Base-by-base conservation (phyloP, 2,888 invertebrate genomes). In the Leptopilina drosophilae region DNA sequence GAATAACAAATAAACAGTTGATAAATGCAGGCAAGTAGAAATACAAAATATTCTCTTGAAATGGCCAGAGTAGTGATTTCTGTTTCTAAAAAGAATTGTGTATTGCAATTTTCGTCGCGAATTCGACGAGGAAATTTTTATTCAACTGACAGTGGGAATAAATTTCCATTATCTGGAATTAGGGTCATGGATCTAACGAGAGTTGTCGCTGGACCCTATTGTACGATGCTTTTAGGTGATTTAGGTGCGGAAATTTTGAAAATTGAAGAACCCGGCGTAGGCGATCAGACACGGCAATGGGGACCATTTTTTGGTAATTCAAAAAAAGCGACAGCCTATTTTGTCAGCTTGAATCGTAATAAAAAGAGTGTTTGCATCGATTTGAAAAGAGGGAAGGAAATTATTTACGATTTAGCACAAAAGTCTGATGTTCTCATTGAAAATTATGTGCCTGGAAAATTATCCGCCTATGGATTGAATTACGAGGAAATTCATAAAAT, bases 181-280 rank as follows among this genome's bases (percentile, higher is more conserved):
- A 94, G 95, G 87, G 94, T 97, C 14, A 91, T 98, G 81, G 97
- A 98, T 92, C 91, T 97, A 82, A 96, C 96, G 7, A 93, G 98
- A 86, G 96, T 99, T 64, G 94, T 98, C 4, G 98, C 99, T 26
- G 99, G 99, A 0, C 99, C 99, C 0, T 97, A 96, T 89, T 98
- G 98, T 90, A 96, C 98, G 0, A 98, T 98, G 98, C 94, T 97
- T 78, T 93, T 99, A 33, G 96, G 97, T 1, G 98, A 99, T 92
- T 93, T 98, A 81, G 98, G 98, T 0, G 98, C 98, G 0, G 97
- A 98, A 89, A 94, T 99, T 0, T 95, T 98, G 73, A 98, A 99
- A 94, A 94, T 99, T 62, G 99, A 99, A 91, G 95, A 95, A 85
- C 96, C 98, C 0, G 95, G 93, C 0, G 92, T 92, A 2, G 97